phyloP scores from a whole-genome alignment of 2,113 vertebrate genomes.

The Petrocephalus zakoni region DNA sequence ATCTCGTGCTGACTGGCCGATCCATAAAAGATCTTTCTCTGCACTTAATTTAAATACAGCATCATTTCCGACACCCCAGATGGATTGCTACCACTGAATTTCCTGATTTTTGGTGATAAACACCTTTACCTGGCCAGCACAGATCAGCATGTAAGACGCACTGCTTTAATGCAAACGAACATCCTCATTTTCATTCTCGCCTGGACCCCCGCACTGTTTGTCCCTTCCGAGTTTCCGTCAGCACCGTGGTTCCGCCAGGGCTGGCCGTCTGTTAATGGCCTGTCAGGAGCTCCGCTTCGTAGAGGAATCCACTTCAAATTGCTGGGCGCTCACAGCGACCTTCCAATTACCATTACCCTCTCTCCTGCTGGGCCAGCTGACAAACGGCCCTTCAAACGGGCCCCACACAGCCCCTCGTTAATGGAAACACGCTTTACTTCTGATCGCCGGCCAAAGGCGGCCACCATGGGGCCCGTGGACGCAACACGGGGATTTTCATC shows the following conservation, averaged over 20 bases:
- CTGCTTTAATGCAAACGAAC: not conserved
- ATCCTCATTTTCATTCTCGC: not conserved
- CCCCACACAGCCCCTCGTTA: conserved; percentile 33
- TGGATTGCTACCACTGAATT: not conserved
- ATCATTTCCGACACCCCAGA: not conserved
- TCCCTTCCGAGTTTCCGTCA: not conserved
- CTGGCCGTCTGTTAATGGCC: conserved; percentile 57
- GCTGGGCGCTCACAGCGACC: conserved; percentile 52
- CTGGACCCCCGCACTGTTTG: not conserved
- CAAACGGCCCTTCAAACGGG: conserved; percentile 46
- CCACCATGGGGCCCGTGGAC: not conserved
- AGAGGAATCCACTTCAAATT: conserved; percentile 54
- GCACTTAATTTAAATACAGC: not conserved
- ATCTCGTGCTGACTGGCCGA: not conserved
- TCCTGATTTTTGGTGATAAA: not conserved
- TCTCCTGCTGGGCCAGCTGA: conserved; percentile 49
- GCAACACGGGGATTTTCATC: not conserved
- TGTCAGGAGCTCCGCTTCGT: conserved; percentile 46
- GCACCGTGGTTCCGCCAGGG: conserved; percentile 38
- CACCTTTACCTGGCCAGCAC: not conserved
- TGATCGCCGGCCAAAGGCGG: conserved; percentile 19
- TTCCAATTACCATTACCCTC: conserved; percentile 66
- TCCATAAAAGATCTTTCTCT: conserved; percentile 3
- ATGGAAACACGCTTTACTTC: conserved; percentile 35
- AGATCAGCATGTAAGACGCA: not conserved